phyloP scores from a whole-genome alignment of 1,140 invertebrate genomes.

The Drosophila mauritiana region DNA sequence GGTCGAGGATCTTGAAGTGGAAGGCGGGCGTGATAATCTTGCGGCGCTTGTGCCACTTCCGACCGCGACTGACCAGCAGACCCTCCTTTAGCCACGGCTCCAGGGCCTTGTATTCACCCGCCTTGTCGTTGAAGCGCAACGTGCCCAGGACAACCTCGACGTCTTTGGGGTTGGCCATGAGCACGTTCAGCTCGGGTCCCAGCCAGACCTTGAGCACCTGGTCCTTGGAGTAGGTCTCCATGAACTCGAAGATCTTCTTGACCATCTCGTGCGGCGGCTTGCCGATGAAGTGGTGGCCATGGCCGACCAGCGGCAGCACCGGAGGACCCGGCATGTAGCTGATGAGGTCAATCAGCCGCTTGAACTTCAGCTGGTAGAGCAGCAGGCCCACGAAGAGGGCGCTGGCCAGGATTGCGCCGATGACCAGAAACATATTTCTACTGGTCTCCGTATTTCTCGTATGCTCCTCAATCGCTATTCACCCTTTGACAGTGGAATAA shows the following conservation, averaged over 20 bases:
- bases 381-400: slow-evolving; percentile 51
- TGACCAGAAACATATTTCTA: slow-evolving; percentile 49
- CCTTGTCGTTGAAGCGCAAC: slow-evolving; percentile 74
- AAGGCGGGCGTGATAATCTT: slow-evolving; percentile 94
- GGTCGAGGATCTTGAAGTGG: slow-evolving; percentile 93
- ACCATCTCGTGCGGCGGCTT: slow-evolving; percentile 59
- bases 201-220: slow-evolving; percentile 85
- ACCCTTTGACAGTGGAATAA: background rate
- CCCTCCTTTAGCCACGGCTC: slow-evolving; percentile 91
- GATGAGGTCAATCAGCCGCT: slow-evolving; percentile 66
- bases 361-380: slow-evolving; percentile 70
- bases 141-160: slow-evolving; percentile 68
- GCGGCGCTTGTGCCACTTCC: slow-evolving; percentile 91
- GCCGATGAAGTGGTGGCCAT: slow-evolving; percentile 72
- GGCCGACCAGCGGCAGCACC: slow-evolving; percentile 62
- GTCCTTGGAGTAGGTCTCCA: slow-evolving; percentile 47
- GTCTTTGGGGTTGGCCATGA: slow-evolving; percentile 70
- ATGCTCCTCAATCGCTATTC: background rate
- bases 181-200: slow-evolving; percentile 70
- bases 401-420: slow-evolving; percentile 59
- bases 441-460: background rate
- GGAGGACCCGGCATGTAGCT: slow-evolving; percentile 69
- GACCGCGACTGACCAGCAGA: slow-evolving; percentile 87
- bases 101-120: slow-evolving; percentile 88
- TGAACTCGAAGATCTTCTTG: slow-evolving; percentile 28